Evolutionary conservation across 2,113 vertebrate species (phyloP), one percentile per base, ranked within the genome.

Genomic region (Microtus montanus): DNA sequence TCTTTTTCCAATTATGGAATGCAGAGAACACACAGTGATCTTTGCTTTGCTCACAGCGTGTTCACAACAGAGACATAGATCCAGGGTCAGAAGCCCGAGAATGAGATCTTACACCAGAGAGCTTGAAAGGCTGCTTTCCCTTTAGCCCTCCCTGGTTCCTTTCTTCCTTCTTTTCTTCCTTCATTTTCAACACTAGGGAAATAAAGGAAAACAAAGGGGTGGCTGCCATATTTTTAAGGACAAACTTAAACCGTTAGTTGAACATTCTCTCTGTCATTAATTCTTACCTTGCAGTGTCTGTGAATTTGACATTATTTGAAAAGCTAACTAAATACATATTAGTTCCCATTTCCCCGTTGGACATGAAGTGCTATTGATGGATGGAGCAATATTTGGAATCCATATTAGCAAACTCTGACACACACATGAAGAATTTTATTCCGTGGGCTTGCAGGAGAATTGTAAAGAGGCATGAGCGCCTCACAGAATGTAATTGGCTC

Each of bases 401-500:
- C 3, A 70, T 89, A 52, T 93, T 88, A 70, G 95, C 86, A 70
- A 91, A 52, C 78, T 88, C 68, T 84, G 73, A 93, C 10, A 83
- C 77, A 52, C 87, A 83, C 54, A 47, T 95, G 90, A 75, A 92
- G 38, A 97, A 15, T 70, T 70, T 97, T 90, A 26, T 54, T 96
- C 49, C 91, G n/a, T 92, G 93, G 91, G 73, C 80, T 79, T 71
- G 75, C 52, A 83, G 90, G 93, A 94, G 84, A 96, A 97, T 58
- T 75, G 52, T 95, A 93, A 92, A 30, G 97, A 96, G 73, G 49
- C 70, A 75, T 35, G 86, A 89, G 88, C 66, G 70, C 66, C 87
- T 68, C 87, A 96, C 64, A 78, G 91, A 97, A 96, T 41, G 26
- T 95, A 97, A 91, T 91, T 96, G 90, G 33, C 83, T 97, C 91